These are phyloP conservation scores for Oreochromis mossambicus DNA, from an alignment of 2,797 vertebrate species.

Conservation along the genomic window DNA sequence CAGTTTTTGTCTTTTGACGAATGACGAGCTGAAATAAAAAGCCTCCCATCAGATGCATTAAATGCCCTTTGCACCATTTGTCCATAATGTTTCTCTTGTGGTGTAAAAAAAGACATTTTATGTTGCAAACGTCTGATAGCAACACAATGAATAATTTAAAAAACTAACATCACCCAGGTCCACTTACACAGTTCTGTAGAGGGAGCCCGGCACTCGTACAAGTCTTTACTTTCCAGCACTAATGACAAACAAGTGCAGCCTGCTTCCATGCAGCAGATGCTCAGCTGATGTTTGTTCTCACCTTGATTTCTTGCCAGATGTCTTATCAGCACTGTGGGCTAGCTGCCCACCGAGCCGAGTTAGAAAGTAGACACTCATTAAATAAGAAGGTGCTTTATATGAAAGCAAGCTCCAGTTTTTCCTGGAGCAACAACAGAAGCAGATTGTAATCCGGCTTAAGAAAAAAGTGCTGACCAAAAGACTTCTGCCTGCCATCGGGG, in stretches of 20 bases:
- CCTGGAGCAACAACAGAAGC: not conserved
- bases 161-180: not conserved
- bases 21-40: not conserved
- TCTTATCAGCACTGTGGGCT: slow-evolving; percentile 4
- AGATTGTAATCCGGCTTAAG: not conserved
- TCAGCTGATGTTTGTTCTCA: not conserved
- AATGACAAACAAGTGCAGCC: not conserved
- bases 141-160: not conserved
- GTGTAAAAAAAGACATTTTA: not conserved
- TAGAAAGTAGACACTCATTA: not conserved
- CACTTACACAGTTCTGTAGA: not conserved
- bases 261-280: not conserved
- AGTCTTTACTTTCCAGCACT: not conserved
- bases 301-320: slow-evolving; percentile 39
- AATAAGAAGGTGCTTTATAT: slow-evolving; percentile 2
- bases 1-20: slow-evolving; percentile 14
- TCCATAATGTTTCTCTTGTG: not conserved
- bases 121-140: slow-evolving; percentile 1
- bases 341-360: slow-evolving; percentile 1
- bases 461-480: not conserved
- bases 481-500: not conserved
- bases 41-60: not conserved
- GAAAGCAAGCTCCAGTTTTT: not conserved
- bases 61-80: not conserved
- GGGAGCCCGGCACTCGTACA: not conserved